Percentiles rank a stretch among this genome's conserved stretches.
Conservation (phyloP, 2,797 vertebrate genomes). For the Hapalemur alaotrensis region DNA sequence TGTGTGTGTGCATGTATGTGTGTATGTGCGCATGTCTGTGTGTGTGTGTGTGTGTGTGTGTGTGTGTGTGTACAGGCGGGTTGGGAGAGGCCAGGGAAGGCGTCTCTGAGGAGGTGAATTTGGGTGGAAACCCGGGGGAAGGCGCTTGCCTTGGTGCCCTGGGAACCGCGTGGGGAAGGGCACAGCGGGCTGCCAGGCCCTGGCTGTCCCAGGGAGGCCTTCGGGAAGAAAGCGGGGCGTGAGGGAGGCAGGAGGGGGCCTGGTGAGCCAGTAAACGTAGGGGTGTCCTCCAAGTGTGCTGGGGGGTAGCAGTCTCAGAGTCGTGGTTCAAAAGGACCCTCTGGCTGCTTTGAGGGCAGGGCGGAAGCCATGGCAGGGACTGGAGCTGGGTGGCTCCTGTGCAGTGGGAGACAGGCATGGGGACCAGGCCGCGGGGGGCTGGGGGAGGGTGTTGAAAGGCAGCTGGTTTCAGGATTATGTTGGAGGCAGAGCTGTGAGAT, state of each 20-base stretch:
- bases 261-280: not conserved
- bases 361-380: rapidly evolving
- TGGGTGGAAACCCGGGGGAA: not conserved
- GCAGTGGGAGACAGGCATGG: too few relatives aligned
- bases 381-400: not conserved
- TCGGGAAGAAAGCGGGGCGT: rapidly evolving
- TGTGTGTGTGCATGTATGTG: rapidly evolving
- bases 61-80: rapidly evolving
- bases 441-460: not conserved
- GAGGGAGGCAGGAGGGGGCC: too few relatives aligned
- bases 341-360: not conserved
- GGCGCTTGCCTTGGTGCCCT: rapidly evolving
- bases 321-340: not conserved
- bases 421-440: too few relatives aligned
- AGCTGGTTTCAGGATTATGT: too few relatives aligned
- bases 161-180: not conserved
- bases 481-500: not conserved
- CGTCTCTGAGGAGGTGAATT: not conserved
- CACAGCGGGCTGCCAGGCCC: not conserved
- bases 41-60: not conserved
- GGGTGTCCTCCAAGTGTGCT: not conserved
- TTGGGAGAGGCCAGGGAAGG: rapidly evolving
- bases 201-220: too few relatives aligned
- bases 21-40: too few relatives aligned
- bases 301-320: rapidly evolving